These are phyloP conservation scores for Nyctalus aviator DNA, from an alignment of 2,797 vertebrate species.

Conservation along the genomic window DNA sequence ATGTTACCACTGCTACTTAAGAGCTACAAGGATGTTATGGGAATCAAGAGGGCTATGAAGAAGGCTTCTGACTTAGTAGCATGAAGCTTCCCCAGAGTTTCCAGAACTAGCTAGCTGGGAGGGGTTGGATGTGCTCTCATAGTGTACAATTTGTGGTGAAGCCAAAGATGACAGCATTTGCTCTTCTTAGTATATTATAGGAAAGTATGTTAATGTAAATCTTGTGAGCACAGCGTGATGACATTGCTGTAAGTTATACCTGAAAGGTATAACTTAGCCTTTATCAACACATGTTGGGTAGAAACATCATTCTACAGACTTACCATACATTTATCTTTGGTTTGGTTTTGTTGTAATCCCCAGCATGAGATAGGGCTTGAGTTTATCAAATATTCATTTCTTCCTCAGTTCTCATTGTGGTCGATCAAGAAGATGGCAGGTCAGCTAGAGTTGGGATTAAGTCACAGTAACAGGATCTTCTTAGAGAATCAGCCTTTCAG, in stretches of 20 bases:
- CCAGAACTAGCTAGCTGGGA: neutral
- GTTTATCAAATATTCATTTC: neutral
- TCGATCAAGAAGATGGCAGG: neutral
- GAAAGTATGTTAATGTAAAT: neutral
- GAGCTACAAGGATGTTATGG: neutral
- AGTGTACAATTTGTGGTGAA: neutral
- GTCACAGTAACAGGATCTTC: neutral
- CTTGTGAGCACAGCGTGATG: neutral
- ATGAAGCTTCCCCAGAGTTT: neutral
- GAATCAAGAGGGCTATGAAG: neutral
- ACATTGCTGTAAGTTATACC: accelerated
- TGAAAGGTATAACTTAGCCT: neutral
- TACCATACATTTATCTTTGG: neutral
- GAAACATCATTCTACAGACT: neutral
- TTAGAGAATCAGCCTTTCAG: neutral
- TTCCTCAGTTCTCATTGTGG: neutral
- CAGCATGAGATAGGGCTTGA: neutral
- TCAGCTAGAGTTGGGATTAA: neutral
- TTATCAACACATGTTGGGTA: neutral
- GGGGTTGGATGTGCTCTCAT: neutral
- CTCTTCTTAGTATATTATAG: neutral
- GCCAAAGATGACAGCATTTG: neutral
- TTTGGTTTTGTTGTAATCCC: neutral
- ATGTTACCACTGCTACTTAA: neutral
- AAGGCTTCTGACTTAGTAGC: neutral